phyloP scores from a whole-genome alignment of 2,113 vertebrate genomes.

The Cyanoderma ruficeps region DNA sequence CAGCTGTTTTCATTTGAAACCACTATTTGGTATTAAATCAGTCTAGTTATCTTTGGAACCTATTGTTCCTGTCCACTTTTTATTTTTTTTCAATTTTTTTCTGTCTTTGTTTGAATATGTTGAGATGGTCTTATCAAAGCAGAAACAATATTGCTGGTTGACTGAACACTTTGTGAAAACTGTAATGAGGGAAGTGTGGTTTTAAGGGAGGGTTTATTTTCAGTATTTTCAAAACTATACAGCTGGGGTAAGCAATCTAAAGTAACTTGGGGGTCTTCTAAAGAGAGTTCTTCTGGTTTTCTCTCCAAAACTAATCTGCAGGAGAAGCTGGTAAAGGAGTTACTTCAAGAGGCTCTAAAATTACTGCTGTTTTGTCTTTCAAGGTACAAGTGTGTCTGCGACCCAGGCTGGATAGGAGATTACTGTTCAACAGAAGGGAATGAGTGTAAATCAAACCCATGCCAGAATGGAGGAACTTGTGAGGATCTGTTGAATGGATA shows the following conservation, averaged over 20 bases:
- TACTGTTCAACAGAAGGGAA: slow-evolving; percentile 87
- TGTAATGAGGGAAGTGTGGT: background rate
- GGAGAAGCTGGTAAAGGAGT: background rate
- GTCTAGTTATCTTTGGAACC: slow-evolving; percentile 41
- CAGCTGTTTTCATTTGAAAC: slow-evolving; percentile 29
- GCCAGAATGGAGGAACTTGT: slow-evolving; percentile 86
- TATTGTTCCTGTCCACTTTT: background rate
- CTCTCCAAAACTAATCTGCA: background rate
- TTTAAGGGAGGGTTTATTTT: slow-evolving; percentile 7
- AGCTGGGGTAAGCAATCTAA: background rate
- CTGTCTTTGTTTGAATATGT: slow-evolving; percentile 17
- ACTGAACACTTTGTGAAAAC: slow-evolving; percentile 5
- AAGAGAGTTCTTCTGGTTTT: background rate
- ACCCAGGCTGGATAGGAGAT: slow-evolving; percentile 85
- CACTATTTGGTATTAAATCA: background rate
- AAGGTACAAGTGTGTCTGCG: slow-evolving; percentile 88
- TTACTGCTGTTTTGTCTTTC: background rate
- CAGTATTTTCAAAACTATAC: background rate
- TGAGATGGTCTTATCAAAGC: slow-evolving; percentile 35
- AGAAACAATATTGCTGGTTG: background rate
- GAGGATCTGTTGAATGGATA: slow-evolving; percentile 84
- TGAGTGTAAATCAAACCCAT: slow-evolving; percentile 86
- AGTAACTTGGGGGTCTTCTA: background rate
- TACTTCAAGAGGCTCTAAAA: background rate
- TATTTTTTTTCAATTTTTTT: background rate